These are phyloP conservation scores for Metellina segmentata DNA, from an alignment of 2,888 invertebrate species.

Conservation along the genomic window DNA sequence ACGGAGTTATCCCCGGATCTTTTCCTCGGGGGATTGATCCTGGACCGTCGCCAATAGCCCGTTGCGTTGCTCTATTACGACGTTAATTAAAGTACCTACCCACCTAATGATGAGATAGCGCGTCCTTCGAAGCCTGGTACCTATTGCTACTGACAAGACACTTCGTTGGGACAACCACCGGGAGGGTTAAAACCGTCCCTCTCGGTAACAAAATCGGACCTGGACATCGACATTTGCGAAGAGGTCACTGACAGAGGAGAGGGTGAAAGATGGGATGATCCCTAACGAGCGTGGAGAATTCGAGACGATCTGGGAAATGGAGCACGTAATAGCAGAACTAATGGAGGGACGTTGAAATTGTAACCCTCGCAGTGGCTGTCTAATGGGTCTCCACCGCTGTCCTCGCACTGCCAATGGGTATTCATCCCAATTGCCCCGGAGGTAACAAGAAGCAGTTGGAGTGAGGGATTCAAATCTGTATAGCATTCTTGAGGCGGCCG, in stretches of 20 bases:
- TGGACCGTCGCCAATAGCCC: no score
- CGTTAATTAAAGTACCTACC: no score
- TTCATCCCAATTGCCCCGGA: not conserved
- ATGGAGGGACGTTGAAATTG: constrained; percentile 38
- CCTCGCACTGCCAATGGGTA: constrained; percentile 18
- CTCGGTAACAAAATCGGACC: no score
- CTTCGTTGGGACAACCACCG: no score
- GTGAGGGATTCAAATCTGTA: not conserved
- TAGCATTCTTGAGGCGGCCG: not conserved
- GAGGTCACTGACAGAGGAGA: not conserved
- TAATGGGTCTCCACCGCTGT: constrained; percentile 42
- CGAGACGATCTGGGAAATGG: constrained; percentile 46
- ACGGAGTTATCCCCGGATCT: no score
- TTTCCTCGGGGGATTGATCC: no score
- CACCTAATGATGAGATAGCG: no score
- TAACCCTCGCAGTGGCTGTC: constrained; percentile 23
- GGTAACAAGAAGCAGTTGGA: not conserved
- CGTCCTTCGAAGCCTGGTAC: no score
- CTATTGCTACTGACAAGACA: no score
- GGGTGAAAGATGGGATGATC: constrained; percentile 10
- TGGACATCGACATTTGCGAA: no score
- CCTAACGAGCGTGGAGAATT: constrained; percentile 53
- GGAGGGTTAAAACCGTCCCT: no score
- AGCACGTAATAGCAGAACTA: constrained; percentile 41
- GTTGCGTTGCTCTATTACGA: no score